Conservation (phyloP, 2,797 vertebrate genomes). For the Intellagama lesueurii region DNA sequence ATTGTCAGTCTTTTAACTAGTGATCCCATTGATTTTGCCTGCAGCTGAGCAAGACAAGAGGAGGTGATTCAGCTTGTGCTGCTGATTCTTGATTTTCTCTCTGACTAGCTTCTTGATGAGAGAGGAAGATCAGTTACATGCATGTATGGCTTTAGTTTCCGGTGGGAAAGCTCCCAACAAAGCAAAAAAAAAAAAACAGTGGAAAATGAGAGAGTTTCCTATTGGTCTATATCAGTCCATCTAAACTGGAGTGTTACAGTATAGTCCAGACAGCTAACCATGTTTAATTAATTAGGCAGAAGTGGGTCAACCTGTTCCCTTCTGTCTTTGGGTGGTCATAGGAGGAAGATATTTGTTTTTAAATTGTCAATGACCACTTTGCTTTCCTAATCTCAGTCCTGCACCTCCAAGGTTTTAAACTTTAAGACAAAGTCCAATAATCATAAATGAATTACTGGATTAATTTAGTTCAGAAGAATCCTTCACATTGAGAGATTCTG, state of each 20-base stretch:
- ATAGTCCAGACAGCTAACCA: not conserved
- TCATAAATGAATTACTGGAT: not conserved
- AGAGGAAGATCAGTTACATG: not conserved
- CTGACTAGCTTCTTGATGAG: not conserved
- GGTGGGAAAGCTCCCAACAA: not conserved
- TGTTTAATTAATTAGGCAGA: slow-evolving; percentile 19
- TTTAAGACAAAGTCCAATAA: not conserved
- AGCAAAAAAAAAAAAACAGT: slow-evolving; percentile 7
- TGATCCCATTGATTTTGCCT: not conserved
- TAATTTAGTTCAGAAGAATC: slow-evolving; percentile 26
- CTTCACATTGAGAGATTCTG: slow-evolving; percentile 27
- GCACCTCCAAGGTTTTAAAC: not conserved
- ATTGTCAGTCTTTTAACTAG: not conserved
- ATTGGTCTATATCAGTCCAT: slow-evolving; percentile 1
- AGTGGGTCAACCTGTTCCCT: not conserved
- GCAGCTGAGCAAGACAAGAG: not conserved
- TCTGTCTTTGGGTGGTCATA: not conserved
- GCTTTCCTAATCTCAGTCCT: not conserved
- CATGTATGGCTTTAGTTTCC: slow-evolving; percentile 14
- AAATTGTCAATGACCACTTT: not conserved
- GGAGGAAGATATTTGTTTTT: not conserved
- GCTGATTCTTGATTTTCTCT: slow-evolving; percentile 9
- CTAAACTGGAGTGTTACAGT: not conserved
- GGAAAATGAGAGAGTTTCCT: not conserved
- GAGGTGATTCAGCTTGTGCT: not conserved